phyloP scores from a whole-genome alignment of 2,113 vertebrate genomes.

The Zonotrichia leucophrys region DNA sequence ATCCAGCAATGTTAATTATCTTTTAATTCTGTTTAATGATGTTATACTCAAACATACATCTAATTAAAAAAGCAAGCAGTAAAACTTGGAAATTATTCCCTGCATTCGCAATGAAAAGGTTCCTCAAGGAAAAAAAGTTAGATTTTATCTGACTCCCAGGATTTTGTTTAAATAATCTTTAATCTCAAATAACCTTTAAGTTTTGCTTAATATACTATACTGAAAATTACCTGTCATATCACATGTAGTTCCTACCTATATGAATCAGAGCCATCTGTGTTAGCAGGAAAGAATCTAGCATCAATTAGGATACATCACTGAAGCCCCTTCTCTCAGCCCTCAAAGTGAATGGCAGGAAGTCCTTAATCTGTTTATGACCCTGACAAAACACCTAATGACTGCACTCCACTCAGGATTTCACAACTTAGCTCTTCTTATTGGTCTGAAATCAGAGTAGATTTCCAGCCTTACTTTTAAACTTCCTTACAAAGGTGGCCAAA shows the following conservation, averaged over 20 bases:
- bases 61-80: background rate
- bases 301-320: background rate
- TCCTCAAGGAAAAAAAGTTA: background rate
- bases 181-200: background rate
- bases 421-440: background rate
- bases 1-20: background rate
- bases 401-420: background rate
- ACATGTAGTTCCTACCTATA: background rate
- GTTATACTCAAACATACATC: background rate
- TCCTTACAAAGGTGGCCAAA: background rate
- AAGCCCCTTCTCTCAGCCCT: background rate
- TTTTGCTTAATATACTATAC: background rate
- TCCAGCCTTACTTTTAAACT: background rate
- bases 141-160: background rate
- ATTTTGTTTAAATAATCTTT: background rate
- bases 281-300: background rate
- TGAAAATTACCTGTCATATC: background rate
- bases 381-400: background rate
- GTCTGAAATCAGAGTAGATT: background rate
- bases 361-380: background rate
- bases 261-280: background rate
- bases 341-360: background rate
- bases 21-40: background rate
- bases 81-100: background rate
- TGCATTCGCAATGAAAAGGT: background rate